A percentile compares a stretch with the other conserved stretches of the same genome.
Evolutionary conservation across 2,888 invertebrate species (phyloP).

Genomic region (Drosophila mettleri): DNA sequence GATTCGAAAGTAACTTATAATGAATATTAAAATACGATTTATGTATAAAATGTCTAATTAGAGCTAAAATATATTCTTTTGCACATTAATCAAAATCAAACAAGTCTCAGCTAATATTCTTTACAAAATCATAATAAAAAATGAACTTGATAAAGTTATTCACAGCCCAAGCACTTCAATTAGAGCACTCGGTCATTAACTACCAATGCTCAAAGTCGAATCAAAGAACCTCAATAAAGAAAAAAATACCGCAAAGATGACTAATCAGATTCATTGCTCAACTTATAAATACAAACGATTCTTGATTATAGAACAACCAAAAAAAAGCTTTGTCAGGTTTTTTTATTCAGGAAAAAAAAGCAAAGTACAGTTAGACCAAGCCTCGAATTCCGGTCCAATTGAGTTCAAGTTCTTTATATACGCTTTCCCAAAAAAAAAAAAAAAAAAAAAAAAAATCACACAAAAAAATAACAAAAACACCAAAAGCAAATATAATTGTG

Average conservation of each 20-base stretch:
- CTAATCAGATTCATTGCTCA: conserved; percentile 31
- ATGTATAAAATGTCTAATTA: neutral
- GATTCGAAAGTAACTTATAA: no score
- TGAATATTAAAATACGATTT: no score
- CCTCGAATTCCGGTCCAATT: conserved; percentile 29
- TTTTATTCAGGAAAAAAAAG: neutral
- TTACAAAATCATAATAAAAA: neutral
- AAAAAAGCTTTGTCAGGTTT: conserved; percentile 31
- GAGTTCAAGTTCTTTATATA: conserved; percentile 33
- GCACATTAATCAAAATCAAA: neutral
- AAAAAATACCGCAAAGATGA: conserved; percentile 19
- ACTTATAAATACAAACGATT: conserved; percentile 6
- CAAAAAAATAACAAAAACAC: neutral
- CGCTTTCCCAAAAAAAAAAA: conserved; percentile 32
- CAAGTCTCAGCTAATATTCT: neutral
- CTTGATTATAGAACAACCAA: conserved; percentile 18
- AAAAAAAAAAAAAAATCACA: neutral
- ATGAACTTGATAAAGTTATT: neutral
- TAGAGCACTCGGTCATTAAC: neutral
- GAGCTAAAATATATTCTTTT: neutral
- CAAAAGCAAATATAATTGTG: conserved; percentile 16
- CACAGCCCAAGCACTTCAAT: neutral
- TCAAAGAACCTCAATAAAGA: neutral
- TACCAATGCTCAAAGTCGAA: neutral
- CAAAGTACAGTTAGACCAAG: conserved; percentile 29